Evolutionary conservation across 2,113 vertebrate genomes (phyloP).

Genomic region (Brachypodius melanocephalos): DNA sequence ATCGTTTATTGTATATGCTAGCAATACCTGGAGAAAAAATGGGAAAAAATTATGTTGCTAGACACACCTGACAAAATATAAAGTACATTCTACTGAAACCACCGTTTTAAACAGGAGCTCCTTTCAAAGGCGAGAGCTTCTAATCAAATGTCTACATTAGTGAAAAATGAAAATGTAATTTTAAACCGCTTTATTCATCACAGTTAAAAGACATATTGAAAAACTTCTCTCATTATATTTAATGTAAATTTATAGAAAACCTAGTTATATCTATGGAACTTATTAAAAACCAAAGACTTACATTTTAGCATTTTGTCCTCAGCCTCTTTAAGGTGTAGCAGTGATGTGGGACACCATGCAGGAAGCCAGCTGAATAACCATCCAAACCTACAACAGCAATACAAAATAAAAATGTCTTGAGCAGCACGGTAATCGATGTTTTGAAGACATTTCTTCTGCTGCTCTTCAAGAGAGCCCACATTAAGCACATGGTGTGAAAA

Average conservation of each 20-base stretch:
- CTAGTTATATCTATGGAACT: not conserved
- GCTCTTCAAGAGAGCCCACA: not conserved
- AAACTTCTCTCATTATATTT: not conserved
- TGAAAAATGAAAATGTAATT: not conserved
- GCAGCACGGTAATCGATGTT: not conserved
- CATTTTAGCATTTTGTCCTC: slow-evolving; percentile 91
- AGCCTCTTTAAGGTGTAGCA: slow-evolving; percentile 84
- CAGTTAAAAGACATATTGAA: not conserved
- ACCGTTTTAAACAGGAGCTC: not conserved
- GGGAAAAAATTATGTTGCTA: not conserved
- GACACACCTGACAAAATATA: not conserved
- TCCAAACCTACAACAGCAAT: slow-evolving; percentile 79
- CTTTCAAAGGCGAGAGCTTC: not conserved
- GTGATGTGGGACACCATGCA: slow-evolving; percentile 91
- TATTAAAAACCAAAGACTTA: slow-evolving; percentile 66
- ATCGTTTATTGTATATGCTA: slow-evolving; percentile 78
- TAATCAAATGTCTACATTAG: not conserved
- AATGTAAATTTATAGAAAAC: not conserved
- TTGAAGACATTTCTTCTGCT: not conserved
- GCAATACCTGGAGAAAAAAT: slow-evolving; percentile 77
- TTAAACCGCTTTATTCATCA: not conserved
- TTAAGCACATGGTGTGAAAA: accelerated
- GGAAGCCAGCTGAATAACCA: slow-evolving; percentile 91
- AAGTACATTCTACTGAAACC: not conserved
- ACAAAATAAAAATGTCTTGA: not conserved